These are phyloP conservation scores for Actinia tenebrosa DNA, from an alignment of 64 coral and sea anemone genomes.

Conservation along the genomic window DNA sequence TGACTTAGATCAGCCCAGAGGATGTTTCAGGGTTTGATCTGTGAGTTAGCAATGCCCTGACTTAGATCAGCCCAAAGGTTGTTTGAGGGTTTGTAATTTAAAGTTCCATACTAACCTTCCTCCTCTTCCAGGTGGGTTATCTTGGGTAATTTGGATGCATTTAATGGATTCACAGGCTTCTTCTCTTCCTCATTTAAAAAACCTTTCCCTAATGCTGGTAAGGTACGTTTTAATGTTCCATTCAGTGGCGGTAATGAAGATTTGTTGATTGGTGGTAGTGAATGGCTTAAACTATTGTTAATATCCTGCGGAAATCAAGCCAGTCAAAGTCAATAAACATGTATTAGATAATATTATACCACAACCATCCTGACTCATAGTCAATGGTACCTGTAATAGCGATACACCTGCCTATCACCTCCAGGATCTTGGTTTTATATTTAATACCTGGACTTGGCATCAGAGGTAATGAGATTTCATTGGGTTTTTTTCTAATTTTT, in stretches of 20 bases:
- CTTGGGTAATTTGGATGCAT: conserved; percentile 74
- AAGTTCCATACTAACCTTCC: not conserved
- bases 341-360: too few species aligned
- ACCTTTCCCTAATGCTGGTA: conserved; percentile 38
- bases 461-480: too few species aligned
- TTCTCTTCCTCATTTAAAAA: conserved; percentile 17
- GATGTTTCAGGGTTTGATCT: too few species aligned
- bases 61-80: not conserved
- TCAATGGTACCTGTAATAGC: too few species aligned
- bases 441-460: too few species aligned
- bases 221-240: conserved; percentile 26
- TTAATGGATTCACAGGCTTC: conserved; percentile 54
- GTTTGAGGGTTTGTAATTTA: not conserved
- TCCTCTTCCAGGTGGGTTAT: conserved; percentile 48
- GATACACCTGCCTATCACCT: too few species aligned
- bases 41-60: too few species aligned
- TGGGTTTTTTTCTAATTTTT: too few species aligned
- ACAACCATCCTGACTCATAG: too few species aligned
- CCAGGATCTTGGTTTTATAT: too few species aligned
- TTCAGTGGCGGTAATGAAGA: conserved; percentile 74
- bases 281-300: conserved; percentile 55
- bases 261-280: conserved; percentile 84
- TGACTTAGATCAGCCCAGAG: too few species aligned
- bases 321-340: not conserved
- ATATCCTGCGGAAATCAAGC: conserved; percentile 32